A percentile compares a stretch with the other conserved stretches of the same genome.
phyloP scores from a whole-genome alignment of 2,888 invertebrate species.

The Athripsodes cinereus region DNA sequence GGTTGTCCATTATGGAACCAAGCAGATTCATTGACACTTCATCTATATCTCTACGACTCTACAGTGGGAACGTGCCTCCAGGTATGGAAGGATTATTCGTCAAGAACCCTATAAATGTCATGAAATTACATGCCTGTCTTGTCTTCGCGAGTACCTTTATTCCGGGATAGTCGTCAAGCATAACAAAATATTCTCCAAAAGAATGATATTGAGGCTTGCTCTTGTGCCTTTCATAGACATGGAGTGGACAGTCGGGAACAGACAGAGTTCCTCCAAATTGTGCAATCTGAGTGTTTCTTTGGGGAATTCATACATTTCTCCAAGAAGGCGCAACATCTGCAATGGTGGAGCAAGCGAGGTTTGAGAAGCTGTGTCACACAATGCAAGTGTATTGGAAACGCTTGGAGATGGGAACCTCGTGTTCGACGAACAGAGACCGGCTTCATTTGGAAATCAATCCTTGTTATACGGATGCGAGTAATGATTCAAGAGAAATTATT shows the following conservation, averaged over 20 bases:
- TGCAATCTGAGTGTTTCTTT: too few species aligned
- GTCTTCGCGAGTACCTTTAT: slow-evolving; percentile 14
- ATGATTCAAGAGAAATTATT: too few species aligned
- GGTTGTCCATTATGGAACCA: slow-evolving; percentile 5
- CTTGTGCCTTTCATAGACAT: slow-evolving; percentile 17
- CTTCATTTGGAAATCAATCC: too few species aligned
- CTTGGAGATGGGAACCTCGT: too few species aligned
- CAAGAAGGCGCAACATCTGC: background rate
- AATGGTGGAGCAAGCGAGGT: slow-evolving; percentile 8
- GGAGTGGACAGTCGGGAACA: slow-evolving; percentile 15
- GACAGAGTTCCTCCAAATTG: background rate
- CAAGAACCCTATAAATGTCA: slow-evolving; percentile 1
- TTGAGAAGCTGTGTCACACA: background rate
- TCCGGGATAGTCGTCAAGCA: slow-evolving; percentile 9
- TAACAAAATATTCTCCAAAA: slow-evolving; percentile 9
- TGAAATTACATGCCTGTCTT: slow-evolving; percentile 10
- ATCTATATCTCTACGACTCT: slow-evolving; percentile 12
- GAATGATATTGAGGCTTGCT: slow-evolving; percentile 16
- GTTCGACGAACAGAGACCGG: too few species aligned
- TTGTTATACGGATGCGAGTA: too few species aligned
- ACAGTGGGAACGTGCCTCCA: slow-evolving; percentile 8
- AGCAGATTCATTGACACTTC: slow-evolving; percentile 10
- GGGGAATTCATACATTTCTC: slow-evolving; percentile 9
- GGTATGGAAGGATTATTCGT: slow-evolving; percentile 10
- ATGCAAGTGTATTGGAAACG: too few species aligned